phyloP scores from a whole-genome alignment of 2,113 vertebrate species.

The Uropsilus gracilis region DNA sequence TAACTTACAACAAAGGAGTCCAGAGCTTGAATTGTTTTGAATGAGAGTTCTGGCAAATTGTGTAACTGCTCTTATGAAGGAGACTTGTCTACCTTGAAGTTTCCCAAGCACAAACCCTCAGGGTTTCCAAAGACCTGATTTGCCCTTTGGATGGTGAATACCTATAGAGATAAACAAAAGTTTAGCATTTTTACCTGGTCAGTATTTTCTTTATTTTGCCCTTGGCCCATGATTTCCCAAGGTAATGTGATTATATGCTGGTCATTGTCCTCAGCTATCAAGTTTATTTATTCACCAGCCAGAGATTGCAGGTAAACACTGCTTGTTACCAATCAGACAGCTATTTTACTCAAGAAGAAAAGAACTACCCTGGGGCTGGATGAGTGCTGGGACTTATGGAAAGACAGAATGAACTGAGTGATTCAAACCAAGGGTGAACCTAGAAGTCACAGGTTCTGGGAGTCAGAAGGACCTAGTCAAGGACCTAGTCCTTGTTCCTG shows the following conservation, averaged over 20 bases:
- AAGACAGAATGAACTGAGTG: neutral
- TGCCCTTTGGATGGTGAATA: neutral
- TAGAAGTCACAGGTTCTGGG: neutral
- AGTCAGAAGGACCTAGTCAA: neutral
- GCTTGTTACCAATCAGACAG: neutral
- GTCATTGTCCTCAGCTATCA: neutral
- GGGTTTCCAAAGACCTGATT: neutral
- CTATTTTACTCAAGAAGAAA: constrained; percentile 40
- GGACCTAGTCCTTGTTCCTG: neutral
- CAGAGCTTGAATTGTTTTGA: no score
- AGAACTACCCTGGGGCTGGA: neutral
- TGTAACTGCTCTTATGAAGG: neutral
- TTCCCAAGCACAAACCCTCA: neutral
- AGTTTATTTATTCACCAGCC: neutral
- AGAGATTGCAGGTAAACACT: neutral
- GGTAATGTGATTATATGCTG: neutral
- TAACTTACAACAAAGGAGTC: no score
- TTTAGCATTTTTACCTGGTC: neutral
- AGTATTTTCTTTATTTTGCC: neutral
- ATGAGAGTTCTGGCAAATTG: neutral
- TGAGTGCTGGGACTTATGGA: neutral
- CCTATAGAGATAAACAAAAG: neutral
- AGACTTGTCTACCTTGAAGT: neutral
- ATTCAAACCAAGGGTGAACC: neutral
- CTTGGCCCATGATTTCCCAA: neutral